These are phyloP conservation scores for Patella depressa DNA, from an alignment of 2,888 invertebrate genomes.

Conservation along the genomic window DNA sequence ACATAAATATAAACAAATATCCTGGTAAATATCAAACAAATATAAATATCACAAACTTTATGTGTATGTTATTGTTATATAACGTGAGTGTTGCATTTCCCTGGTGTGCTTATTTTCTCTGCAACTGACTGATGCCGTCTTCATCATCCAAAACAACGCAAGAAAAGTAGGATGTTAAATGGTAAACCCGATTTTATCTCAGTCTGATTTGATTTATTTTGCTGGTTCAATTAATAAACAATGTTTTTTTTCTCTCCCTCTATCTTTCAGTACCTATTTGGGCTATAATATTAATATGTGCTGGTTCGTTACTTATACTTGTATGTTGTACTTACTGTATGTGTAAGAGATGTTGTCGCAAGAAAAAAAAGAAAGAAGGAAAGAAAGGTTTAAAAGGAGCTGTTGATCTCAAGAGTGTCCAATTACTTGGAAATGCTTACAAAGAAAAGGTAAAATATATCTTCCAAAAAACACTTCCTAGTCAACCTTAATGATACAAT, in stretches of 20 bases:
- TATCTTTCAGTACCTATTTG: slow-evolving; percentile 65
- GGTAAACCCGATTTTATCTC: neutral
- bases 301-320: slow-evolving; percentile 63
- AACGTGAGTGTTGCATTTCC: too few relatives aligned
- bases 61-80: too few relatives aligned
- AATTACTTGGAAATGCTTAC: slow-evolving; percentile 94
- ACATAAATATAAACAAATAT: too few relatives aligned
- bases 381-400: slow-evolving; percentile 79
- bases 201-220: slow-evolving; percentile 19
- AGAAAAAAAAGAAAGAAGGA: slow-evolving; percentile 69
- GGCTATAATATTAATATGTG: slow-evolving; percentile 67
- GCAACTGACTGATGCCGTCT: too few relatives aligned
- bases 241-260: neutral
- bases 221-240: neutral
- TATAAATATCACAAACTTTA: too few relatives aligned
- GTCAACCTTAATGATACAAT: too few relatives aligned
- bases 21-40: too few relatives aligned
- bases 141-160: neutral
- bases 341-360: slow-evolving; percentile 68
- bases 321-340: slow-evolving; percentile 67
- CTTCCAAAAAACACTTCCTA: too few relatives aligned
- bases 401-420: slow-evolving; percentile 96
- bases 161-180: neutral
- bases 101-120: too few relatives aligned
- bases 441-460: slow-evolving; percentile 89